These are phyloP conservation scores for Dipus sagitta DNA, from an alignment of 2,797 vertebrate genomes.

Conservation along the genomic window DNA sequence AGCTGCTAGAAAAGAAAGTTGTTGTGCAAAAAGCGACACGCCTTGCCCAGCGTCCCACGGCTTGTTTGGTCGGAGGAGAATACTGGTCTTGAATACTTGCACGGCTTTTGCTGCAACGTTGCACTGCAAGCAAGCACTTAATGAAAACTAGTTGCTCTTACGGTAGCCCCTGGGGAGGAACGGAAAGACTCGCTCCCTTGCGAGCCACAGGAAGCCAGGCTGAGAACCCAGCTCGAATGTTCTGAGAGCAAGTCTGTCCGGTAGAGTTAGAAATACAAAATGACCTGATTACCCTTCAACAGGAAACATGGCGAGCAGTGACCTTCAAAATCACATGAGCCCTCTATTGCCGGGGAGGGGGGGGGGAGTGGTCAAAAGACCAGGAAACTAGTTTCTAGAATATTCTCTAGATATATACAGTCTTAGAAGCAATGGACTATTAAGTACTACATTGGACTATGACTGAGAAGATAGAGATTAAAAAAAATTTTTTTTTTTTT, in stretches of 20 bases:
- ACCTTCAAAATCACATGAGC: constrained; percentile 6
- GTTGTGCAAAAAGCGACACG: neutral
- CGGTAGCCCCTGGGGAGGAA: constrained; percentile 60
- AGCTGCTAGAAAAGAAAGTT: constrained; percentile 17
- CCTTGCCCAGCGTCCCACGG: constrained; percentile 46
- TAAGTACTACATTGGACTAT: constrained; percentile 34
- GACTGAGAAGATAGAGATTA: constrained; percentile 50
- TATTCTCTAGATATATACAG: neutral
- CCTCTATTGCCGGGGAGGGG: neutral
- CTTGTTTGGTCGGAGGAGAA: constrained; percentile 58
- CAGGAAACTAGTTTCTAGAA: constrained; percentile 35
- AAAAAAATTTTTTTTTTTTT: neutral
- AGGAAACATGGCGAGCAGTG: neutral
- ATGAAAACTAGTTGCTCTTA: constrained; percentile 65
- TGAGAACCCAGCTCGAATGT: constrained; percentile 37
- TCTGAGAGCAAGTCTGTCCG: neutral
- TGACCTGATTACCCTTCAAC: neutral
- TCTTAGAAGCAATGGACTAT: constrained; percentile 31
- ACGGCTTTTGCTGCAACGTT: constrained; percentile 51
- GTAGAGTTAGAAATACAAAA: neutral
- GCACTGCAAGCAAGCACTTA: constrained; percentile 64
- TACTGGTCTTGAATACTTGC: constrained; percentile 20
- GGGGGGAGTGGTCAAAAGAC: neutral
- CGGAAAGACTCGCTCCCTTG: constrained; percentile 55
- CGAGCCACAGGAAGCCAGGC: constrained; percentile 46